Conservation (phyloP, 1,140 invertebrate species). For the Trichomalopsis sarcophagae region DNA sequence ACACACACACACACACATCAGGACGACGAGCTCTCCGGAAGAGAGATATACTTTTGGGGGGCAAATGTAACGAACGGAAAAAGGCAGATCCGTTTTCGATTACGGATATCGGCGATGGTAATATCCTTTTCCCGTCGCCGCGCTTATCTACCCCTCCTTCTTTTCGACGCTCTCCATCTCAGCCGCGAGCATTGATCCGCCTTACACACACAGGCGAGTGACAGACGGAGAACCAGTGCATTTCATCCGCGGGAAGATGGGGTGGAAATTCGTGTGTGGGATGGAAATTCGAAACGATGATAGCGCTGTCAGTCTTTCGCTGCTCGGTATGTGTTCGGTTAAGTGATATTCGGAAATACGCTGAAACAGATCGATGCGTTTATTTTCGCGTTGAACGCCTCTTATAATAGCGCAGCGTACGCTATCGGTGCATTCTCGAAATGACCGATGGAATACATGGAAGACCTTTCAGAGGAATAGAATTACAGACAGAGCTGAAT, state of each 20-base stretch:
- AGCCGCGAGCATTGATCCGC: slow-evolving; percentile 19
- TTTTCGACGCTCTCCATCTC: neutral
- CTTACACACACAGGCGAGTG: neutral
- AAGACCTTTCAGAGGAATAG: no score
- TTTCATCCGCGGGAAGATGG: slow-evolving; percentile 7
- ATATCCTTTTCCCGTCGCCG: slow-evolving; percentile 1
- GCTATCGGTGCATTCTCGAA: no score
- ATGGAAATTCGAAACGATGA: neutral
- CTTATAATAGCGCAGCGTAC: no score
- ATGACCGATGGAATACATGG: no score
- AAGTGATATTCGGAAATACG: neutral
- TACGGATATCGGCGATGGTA: slow-evolving; percentile 43
- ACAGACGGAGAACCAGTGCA: slow-evolving; percentile 25
- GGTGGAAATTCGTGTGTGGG: neutral
- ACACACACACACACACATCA: no score
- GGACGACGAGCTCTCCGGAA: no score
- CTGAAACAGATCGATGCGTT: no score
- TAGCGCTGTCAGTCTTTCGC: no score
- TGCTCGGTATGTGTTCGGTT: no score
- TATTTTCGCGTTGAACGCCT: no score
- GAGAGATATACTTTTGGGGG: slow-evolving; percentile 51
- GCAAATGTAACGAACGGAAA: slow-evolving; percentile 35
- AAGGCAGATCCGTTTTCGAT: slow-evolving; percentile 48
- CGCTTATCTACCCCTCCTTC: slow-evolving; percentile 5
- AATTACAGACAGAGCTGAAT: no score